Percentiles rank a stretch among this genome's conserved stretches.
phyloP scores from a whole-genome alignment of 2,888 invertebrate species.

The Flexamia atlantica region DNA sequence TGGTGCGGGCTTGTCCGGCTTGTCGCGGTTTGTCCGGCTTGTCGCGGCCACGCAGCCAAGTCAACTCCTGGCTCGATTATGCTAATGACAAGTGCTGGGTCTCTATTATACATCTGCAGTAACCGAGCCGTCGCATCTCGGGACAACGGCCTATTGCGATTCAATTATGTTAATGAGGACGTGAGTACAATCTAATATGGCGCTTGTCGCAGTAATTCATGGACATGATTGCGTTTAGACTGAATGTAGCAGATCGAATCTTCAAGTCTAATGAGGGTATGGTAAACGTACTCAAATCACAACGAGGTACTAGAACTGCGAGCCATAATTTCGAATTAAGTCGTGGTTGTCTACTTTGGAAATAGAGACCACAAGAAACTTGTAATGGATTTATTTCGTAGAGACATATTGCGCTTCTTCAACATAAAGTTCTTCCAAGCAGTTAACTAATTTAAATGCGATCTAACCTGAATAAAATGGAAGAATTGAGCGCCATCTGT shows the following conservation, averaged over 20 bases:
- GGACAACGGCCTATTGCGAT: constrained; percentile 29
- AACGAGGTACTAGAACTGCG: background rate
- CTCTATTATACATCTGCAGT: constrained; percentile 38
- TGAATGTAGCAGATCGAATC: constrained; percentile 7
- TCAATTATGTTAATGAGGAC: constrained; percentile 47
- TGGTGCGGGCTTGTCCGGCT: background rate
- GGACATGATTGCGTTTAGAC: background rate
- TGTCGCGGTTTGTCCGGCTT: constrained; percentile 27
- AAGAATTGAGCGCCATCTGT: constrained; percentile 16
- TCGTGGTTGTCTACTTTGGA: background rate
- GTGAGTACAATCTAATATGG: constrained; percentile 32
- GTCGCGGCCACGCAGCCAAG: background rate
- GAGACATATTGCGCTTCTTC: background rate
- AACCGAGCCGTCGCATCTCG: background rate
- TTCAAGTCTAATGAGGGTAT: constrained; percentile 28
- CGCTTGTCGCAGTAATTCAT: background rate
- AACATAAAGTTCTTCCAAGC: background rate
- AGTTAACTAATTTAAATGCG: constrained; percentile 13
- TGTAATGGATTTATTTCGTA: too few relatives aligned
- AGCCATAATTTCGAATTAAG: background rate
- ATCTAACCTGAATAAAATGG: constrained; percentile 25
- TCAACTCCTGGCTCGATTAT: constrained; percentile 34
- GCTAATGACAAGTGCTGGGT: constrained; percentile 44
- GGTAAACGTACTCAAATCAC: background rate
- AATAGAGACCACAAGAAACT: too few relatives aligned